Evolutionary conservation across 30 jellyfish, hydroid and myxozoan genomes (phyloP).

Genomic region (Aurelia sp.): DNA sequence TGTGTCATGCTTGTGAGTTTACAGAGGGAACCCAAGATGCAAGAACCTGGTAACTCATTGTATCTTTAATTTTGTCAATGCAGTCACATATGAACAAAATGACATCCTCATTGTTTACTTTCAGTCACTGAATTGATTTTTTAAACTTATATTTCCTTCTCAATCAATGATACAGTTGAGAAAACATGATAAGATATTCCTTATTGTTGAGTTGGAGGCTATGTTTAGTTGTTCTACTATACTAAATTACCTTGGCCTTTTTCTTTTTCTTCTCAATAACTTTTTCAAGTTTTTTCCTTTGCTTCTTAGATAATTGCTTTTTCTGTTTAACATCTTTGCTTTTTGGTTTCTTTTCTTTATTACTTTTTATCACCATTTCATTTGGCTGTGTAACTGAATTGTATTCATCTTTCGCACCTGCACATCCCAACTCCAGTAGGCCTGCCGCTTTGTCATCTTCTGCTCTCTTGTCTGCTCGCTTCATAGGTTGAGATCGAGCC

Average conservation of each 20-base stretch:
- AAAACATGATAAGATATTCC: no score
- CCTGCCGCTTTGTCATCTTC: neutral
- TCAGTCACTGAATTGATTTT: no score
- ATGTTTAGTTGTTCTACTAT: no score
- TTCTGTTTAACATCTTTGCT: constrained; percentile 1
- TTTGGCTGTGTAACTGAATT: constrained; percentile 33
- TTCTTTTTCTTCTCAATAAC: constrained; percentile 81
- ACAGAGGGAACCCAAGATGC: no score
- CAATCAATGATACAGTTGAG: no score
- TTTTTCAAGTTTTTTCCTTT: constrained; percentile 61
- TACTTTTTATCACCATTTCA: constrained; percentile 13
- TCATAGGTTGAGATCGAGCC: constrained; percentile 37
- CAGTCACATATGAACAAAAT: no score
- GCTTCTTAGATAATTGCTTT: constrained; percentile 71
- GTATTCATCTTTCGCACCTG: neutral
- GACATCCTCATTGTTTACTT: no score
- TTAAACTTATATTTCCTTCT: no score
- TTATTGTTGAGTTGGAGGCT: no score
- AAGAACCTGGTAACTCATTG: no score
- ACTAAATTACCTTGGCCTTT: constrained; percentile 66
- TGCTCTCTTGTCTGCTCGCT: neutral
- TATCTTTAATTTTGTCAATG: no score
- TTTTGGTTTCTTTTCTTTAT: neutral
- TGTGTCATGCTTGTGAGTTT: no score
- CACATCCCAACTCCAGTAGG: neutral